A percentile compares a stretch with the other conserved stretches of the same genome.
phyloP scores from a whole-genome alignment of 1,140 invertebrate species.

The Pomacea maculata region DNA sequence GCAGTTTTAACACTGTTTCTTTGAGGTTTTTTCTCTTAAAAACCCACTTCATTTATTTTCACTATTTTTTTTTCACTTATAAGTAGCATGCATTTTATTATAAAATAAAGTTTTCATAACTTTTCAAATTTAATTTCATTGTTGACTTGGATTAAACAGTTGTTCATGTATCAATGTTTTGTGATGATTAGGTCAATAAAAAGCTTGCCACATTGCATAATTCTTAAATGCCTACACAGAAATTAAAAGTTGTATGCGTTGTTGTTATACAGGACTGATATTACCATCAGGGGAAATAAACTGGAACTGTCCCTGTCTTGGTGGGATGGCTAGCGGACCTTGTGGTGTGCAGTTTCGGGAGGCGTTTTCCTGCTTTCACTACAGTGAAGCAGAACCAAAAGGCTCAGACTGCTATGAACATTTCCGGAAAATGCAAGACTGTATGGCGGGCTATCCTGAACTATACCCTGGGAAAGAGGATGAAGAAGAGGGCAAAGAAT shows the following conservation, averaged over 20 bases:
- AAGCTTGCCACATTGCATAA: no score
- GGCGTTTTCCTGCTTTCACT: constrained; percentile 95
- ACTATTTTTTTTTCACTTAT: background rate
- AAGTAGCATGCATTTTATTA: background rate
- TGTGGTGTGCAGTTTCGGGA: constrained; percentile 92
- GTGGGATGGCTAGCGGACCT: constrained; percentile 94
- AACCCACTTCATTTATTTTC: background rate
- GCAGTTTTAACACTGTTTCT: background rate
- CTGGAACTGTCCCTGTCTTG: constrained; percentile 96
- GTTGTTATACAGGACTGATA: constrained; percentile 76
- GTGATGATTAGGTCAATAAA: no score
- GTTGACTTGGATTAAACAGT: no score
- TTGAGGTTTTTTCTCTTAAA: background rate
- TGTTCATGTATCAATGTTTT: no score
- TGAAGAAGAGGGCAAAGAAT: constrained; percentile 29
- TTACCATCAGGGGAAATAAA: constrained; percentile 91
- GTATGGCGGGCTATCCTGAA: constrained; percentile 88
- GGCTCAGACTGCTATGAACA: constrained; percentile 88
- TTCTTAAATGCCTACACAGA: no score
- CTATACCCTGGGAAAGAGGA: constrained; percentile 77
- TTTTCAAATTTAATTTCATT: no score
- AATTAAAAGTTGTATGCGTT: no score
- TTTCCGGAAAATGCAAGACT: constrained; percentile 92
- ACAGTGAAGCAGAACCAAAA: constrained; percentile 79
- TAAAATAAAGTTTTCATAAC: no score